Conservation (phyloP, 2,888 invertebrate species). For the Criorhina ranunculi region DNA sequence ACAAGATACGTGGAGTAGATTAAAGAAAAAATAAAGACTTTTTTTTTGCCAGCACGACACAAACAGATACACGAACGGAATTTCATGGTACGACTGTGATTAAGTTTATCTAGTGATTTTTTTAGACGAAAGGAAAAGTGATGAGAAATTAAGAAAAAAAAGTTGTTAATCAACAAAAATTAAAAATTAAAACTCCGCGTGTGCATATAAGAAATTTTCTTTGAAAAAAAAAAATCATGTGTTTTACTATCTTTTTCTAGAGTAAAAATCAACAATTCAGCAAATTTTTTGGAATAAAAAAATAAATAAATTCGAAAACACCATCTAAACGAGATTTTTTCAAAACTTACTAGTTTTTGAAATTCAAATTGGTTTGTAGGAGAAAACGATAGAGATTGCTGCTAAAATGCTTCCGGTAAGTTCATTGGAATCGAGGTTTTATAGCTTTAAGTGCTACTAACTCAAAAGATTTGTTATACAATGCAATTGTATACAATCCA, state of each 20-base stretch:
- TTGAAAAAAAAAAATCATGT: constrained; percentile 18
- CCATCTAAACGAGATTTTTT: constrained; percentile 32
- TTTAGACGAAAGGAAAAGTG: constrained; percentile 67
- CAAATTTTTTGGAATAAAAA: constrained; percentile 55
- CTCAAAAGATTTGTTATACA: constrained; percentile 61
- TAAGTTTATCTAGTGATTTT: constrained; percentile 33
- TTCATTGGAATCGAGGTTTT: constrained; percentile 46
- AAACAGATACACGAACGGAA: constrained; percentile 62
- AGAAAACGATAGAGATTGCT: constrained; percentile 61
- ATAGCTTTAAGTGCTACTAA: constrained; percentile 64
- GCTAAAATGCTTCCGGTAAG: constrained; percentile 76
- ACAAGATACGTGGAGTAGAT: constrained; percentile 64
- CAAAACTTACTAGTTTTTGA: constrained; percentile 23
- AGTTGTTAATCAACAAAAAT: background rate
- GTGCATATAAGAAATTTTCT: constrained; percentile 24
- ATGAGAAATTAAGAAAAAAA: constrained; percentile 36
- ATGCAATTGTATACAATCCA: constrained; percentile 19
- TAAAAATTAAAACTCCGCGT: constrained; percentile 33
- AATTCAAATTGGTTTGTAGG: constrained; percentile 46
- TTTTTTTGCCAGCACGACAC: constrained; percentile 73
- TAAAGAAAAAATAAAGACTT: constrained; percentile 55
- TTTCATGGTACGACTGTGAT: constrained; percentile 70
- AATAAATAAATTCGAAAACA: constrained; percentile 11
- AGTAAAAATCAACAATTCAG: constrained; percentile 48
- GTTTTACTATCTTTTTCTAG: constrained; percentile 35